Conservation (phyloP, 2,113 vertebrate species). For the Silurus glanis region DNA sequence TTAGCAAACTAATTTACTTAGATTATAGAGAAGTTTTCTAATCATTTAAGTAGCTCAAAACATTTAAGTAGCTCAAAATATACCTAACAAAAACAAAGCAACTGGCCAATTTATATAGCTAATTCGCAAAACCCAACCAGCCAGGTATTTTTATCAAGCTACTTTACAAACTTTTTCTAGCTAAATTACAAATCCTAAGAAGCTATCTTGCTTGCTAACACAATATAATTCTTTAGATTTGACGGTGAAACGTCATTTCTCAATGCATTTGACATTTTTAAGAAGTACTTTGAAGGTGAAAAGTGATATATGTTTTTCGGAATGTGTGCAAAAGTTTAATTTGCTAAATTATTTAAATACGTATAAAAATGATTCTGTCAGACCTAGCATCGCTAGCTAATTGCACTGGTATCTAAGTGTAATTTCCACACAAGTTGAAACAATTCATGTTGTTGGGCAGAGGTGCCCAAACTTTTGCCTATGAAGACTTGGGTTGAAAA, state of each 20-base stretch:
- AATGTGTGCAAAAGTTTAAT: not conserved
- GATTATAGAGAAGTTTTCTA: no score
- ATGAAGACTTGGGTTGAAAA: no score
- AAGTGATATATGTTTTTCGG: not conserved
- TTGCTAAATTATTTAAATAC: not conserved
- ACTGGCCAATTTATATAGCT: no score
- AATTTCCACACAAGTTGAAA: not conserved
- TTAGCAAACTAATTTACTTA: no score
- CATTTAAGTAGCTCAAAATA: no score
- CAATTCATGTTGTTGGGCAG: not conserved
- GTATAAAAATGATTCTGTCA: not conserved
- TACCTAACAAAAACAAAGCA: no score
- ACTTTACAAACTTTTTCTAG: no score
- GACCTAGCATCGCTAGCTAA: not conserved
- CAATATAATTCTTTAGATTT: not conserved
- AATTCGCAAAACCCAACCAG: no score
- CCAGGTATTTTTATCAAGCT: no score
- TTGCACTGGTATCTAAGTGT: not conserved
- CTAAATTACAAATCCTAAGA: no score
- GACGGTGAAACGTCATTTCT: not conserved
- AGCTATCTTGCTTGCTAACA: not conserved
- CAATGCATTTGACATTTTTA: not conserved
- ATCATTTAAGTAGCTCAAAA: no score
- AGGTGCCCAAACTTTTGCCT: no score
- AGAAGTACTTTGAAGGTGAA: not conserved